Evolutionary conservation across 2,797 vertebrate genomes (phyloP), one percentile per base, ranked within the genome.

Genomic region (Falco peregrinus): DNA sequence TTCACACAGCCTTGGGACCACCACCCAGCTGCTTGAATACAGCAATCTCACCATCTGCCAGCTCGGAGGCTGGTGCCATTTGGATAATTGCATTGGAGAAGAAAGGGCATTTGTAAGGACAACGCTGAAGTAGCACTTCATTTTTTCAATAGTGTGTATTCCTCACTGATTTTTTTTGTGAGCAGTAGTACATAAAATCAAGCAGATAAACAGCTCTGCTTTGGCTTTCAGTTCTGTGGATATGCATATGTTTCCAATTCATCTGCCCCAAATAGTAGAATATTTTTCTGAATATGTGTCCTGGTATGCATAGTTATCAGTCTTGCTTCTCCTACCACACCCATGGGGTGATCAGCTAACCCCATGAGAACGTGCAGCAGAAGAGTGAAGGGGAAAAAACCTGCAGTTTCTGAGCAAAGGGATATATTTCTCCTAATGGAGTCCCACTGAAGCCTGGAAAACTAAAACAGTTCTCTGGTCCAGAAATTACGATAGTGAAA

Each of bases 231-330:
- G 33, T 70, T 82, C 60, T 73, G 20, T 53, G 56, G 29, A 77
- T 41, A 35, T 89, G 39, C 91, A 91, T 39, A 41, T 89, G 74
- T 56, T 97, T 95, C 68, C 81, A 89, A 92, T 90, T 82, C 33
- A 24, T 89, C 77, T 77, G 56, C 43, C 91, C 71, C 20, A 43
- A 82, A 83, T 88, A 89, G 83, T 64, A 71, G 51, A 70, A 64
- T 80, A 47, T 67, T 93, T 85, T 92, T 74, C 60, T 77, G 78
- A 93, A 71, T 83, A 82, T 77, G 70, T 51, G 56, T 89, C 64
- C 48, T 87, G 84, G 68, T 92, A 93, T 85, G 70, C 75, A 60
- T 22, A 85, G n/a, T 48, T 95, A 82, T 74, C 90, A 74, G 60
- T 64, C 84, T 95, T 71, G 47, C 31, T 39, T 89, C 81, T 87